Evolutionary conservation across 1,140 invertebrate genomes (phyloP).

Genomic region (Ceratina calcarata): DNA sequence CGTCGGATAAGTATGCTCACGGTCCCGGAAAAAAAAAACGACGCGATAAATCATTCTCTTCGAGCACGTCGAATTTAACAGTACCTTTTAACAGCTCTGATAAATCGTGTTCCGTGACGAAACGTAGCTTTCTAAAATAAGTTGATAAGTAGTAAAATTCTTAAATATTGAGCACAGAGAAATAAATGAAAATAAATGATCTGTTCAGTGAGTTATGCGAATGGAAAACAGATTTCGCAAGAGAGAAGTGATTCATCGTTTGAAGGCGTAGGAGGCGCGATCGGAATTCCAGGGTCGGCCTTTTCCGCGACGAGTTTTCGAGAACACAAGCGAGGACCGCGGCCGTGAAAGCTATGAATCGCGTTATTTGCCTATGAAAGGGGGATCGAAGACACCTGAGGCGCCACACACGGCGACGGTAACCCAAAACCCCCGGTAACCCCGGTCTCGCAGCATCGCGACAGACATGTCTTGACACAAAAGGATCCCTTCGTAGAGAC

Average conservation of each 20-base stretch:
- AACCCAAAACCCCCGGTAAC: conserved; percentile 71
- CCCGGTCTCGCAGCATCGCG: conserved; percentile 59
- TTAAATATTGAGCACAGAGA: too few relatives aligned
- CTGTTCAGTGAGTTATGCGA: too few relatives aligned
- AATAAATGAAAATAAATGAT: too few relatives aligned
- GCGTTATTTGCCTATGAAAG: conserved; percentile 74
- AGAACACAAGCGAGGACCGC: conserved; percentile 4
- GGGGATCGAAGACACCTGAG: conserved; percentile 75
- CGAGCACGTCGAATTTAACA: conserved; percentile 9
- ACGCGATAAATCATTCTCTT: conserved; percentile 2
- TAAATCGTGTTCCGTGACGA: background rate
- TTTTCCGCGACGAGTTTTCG: conserved; percentile 30
- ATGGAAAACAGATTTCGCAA: too few relatives aligned
- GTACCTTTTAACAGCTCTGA: too few relatives aligned
- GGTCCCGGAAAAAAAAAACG: conserved; percentile 15
- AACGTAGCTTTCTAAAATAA: background rate
- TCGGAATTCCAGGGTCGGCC: conserved; percentile 17
- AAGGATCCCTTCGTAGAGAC: conserved; percentile 61
- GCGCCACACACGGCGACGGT: conserved; percentile 78
- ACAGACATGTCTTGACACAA: conserved; percentile 75
- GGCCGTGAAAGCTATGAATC: conserved; percentile 62
- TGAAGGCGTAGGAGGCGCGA: background rate
- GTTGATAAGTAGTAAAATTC: background rate
- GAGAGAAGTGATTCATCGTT: background rate
- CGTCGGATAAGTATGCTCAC: conserved; percentile 2